Percentiles rank a stretch among this genome's conserved stretches.
Conservation (phyloP, 2,113 vertebrate species). For the Strix aluco region DNA sequence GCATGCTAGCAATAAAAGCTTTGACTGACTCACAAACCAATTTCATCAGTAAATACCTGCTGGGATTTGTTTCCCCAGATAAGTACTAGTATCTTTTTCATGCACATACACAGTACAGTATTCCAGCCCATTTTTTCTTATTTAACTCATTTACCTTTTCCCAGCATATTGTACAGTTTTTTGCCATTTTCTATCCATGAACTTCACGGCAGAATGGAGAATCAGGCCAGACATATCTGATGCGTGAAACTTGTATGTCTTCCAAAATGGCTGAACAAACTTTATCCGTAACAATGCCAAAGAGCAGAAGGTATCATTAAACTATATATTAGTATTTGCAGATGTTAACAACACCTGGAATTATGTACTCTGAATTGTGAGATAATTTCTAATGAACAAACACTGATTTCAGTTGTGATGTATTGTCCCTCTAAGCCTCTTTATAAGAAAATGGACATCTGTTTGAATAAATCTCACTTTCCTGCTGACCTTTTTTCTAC, state of each 20-base stretch:
- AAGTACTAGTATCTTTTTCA: not conserved
- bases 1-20: not conserved
- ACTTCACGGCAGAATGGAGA: not conserved
- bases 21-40: not conserved
- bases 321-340: not conserved
- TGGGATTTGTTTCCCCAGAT: not conserved
- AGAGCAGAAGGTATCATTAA: not conserved
- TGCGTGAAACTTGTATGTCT: not conserved
- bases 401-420: not conserved
- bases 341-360: not conserved
- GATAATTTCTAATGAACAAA: not conserved
- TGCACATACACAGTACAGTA: not conserved
- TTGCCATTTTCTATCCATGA: not conserved
- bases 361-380: not conserved
- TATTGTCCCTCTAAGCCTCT: not conserved
- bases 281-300: not conserved
- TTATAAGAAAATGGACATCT: not conserved
- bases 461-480: conserved; percentile 23
- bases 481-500: not conserved
- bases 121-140: not conserved
- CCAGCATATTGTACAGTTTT: not conserved
- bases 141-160: not conserved
- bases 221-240: not conserved
- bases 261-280: not conserved
- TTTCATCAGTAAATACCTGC: not conserved